Evolutionary conservation across 2,888 invertebrate species (phyloP).

Genomic region (Ennomos fuscantarius): DNA sequence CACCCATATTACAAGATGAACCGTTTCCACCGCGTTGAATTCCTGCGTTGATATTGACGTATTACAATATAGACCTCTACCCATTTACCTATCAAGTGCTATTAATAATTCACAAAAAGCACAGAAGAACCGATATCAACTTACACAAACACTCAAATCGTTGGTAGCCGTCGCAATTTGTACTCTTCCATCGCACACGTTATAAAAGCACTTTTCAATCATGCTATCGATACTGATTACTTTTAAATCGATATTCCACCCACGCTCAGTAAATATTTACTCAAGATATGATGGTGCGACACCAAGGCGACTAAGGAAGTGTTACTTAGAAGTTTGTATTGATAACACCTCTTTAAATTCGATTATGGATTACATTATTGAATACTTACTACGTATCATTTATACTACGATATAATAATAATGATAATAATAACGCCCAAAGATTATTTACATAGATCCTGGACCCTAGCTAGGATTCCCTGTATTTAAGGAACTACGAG

Average conservation of each 20-base stretch:
- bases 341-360: conserved; percentile 68
- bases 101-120: conserved; percentile 4
- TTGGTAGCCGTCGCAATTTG: conserved; percentile 44
- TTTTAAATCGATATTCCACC: conserved; percentile 67
- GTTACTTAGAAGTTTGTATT: conserved; percentile 76
- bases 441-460: too few relatives aligned
- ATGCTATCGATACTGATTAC: conserved; percentile 67
- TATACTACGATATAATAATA: conserved; percentile 1
- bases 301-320: conserved; percentile 63
- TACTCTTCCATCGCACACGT: conserved; percentile 48
- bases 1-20: too few relatives aligned
- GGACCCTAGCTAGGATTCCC: too few relatives aligned
- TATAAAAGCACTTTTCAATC: conserved; percentile 55
- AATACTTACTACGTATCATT: conserved; percentile 30
- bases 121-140: conserved; percentile 13
- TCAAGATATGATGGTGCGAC: conserved; percentile 62
- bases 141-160: conserved; percentile 25
- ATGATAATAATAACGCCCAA: too few relatives aligned
- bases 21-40: too few relatives aligned
- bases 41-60: too few relatives aligned
- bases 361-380: conserved; percentile 47
- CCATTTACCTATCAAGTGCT: background rate
- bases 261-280: conserved; percentile 80
- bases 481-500: too few relatives aligned
- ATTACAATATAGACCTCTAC: too few relatives aligned